Base-by-base conservation (phyloP, 2,888 invertebrate species). In the Caenorhabditis sulstoni region DNA sequence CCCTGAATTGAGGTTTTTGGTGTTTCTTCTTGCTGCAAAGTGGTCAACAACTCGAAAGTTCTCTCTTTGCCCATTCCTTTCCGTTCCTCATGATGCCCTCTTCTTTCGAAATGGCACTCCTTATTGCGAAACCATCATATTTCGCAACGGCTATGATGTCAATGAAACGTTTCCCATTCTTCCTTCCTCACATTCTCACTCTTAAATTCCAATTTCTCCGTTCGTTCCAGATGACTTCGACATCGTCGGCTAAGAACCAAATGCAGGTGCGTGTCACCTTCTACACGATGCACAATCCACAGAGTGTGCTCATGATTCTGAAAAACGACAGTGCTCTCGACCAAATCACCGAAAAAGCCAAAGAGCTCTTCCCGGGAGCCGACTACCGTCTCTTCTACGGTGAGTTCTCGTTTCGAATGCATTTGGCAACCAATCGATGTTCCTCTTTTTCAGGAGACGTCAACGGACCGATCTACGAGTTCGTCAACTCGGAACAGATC, bases 201-300 rank as follows among this genome's bases (percentile, higher is more conserved):
- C 29, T 7, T 5, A 57, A 39, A 57, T n/a, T 4, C n/a, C 5
- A 16, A 14, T 37, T 37, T 3, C 5, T 41, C 1, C 55, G 18
- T 41, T 66, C 20, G 20, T 39, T 55, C 1, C 61, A 71, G 62
- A 71, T 71, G 71, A 23, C 49, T 37, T 39, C 62, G 7, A 29
- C 4, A 47, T 18, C 57, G 23, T 50, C 71, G 8, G 55, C 61
- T 47, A 57, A 62, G 5, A 55, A 71, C 23, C 71, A 71, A 64
- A 62, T 71, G 64, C 71, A 71, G 57, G 71, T 71, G 23, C 71
- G 71, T 57, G 71, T 71, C n/a, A 71, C 71, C 14, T 71, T 71
- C 50, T 71, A 64, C 62, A 64, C 64, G 20, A 64, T 16, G 22
- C 71, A 71, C 44, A 61, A 71, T 64, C 71, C 71, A 1, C 71